Base-by-base conservation (phyloP, 2,797 vertebrate species). In the Lacerta bilineata region DNA sequence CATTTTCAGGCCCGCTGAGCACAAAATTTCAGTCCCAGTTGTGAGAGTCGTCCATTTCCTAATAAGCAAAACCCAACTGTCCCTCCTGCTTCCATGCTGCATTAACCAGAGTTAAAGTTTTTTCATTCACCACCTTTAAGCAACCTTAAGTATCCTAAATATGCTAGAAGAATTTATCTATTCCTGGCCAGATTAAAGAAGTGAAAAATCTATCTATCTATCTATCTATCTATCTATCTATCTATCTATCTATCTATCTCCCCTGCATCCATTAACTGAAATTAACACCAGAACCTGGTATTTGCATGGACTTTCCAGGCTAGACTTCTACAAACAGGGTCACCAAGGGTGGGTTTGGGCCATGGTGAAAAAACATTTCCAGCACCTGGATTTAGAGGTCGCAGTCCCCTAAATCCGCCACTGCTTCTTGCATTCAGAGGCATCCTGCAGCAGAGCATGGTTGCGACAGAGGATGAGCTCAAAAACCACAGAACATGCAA, bases 271-370 rank as follows among this genome's bases (percentile, higher is more conserved):
- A 39, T 81, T 81, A 81, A 66, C 61, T 27, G 11, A 8, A 80
- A 59, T 59, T n/a, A 59, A 59, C n/a, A 59, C 15, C 18, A 10
- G 9, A 81, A 80, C 4, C 55, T 27, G 25, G 6, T 23, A 39
- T 95, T 93, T 69, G 92, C 82, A 85, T 43, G 4, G 75, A 5
- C 23, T 43, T 25, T 13, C 20, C 41, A 75, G 3, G 20, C 36
- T 41, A 18, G 15, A 20, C 36, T 25, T 75, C 39, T 36, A 41
- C 72, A 75, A 15, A 50, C 50, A 50, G 50, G 50, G 50, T 50
- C 50, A 50, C 50, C 50, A 50, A 50, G 50, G 50, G 15, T 1
- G 11, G 11, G 50, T 50, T 13, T 50, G 50, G 11, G 50, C 50
- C 11, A 50, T 13, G 11, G 11, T 50, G 50, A 13, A 50, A 50